Percentiles rank a stretch among this genome's conserved stretches.
Conservation (phyloP, 2,797 vertebrate genomes). For the Synaphobranchus kaupii region DNA sequence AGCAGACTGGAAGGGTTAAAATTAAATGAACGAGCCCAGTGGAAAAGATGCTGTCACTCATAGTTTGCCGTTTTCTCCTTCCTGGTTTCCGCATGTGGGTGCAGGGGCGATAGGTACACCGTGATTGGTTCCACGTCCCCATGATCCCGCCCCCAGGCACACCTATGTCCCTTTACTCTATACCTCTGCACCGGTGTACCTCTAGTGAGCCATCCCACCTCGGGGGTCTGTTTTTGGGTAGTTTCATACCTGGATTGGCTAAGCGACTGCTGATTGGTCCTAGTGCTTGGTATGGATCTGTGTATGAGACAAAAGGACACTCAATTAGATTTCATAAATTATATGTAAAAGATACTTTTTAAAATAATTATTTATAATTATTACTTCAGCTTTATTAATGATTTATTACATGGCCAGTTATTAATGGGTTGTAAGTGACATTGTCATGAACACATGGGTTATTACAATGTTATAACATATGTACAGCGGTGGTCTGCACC, state of each 20-base stretch:
- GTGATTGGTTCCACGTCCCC: not conserved
- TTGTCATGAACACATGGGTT: not conserved
- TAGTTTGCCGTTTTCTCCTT: no score
- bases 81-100: not conserved
- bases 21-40: not conserved
- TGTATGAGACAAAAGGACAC: constrained; percentile 34
- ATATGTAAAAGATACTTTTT: not conserved
- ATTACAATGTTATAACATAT: not conserved
- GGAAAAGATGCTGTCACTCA: not conserved
- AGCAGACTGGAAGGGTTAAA: not conserved
- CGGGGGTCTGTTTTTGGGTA: not conserved
- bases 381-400: not conserved
- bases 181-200: not conserved
- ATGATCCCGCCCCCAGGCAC: not conserved
- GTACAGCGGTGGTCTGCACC: constrained; percentile 53
- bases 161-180: not conserved
- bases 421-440: no score
- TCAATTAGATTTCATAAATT: not conserved
- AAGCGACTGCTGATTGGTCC: constrained; percentile 81
- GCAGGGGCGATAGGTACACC: not conserved
- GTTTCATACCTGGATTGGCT: constrained; percentile 79
- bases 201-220: not conserved
- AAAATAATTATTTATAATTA: no score
- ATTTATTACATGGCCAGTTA: not conserved
- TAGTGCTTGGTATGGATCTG: constrained; percentile 84